Percentiles rank a stretch among this genome's conserved stretches.
phyloP scores from a whole-genome alignment of 2,888 invertebrate genomes.

The Leucophenga montana region DNA sequence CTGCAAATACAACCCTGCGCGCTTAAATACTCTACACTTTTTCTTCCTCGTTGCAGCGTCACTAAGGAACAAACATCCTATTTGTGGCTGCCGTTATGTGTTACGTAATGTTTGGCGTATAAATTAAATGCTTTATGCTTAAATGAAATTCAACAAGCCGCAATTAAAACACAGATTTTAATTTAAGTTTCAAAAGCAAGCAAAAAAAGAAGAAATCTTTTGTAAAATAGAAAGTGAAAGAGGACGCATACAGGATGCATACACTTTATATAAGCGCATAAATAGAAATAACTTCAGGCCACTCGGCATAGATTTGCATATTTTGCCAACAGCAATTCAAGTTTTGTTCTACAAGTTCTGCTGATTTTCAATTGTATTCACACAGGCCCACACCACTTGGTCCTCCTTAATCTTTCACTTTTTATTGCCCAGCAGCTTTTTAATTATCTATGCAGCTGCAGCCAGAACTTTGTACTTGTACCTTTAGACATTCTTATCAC shows the following conservation, averaged over 20 bases:
- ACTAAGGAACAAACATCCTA: no score
- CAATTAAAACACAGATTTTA: slow-evolving; percentile 40
- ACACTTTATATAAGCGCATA: neutral
- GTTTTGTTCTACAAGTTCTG: no score
- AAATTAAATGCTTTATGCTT: slow-evolving; percentile 28
- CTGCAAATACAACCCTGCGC: neutral
- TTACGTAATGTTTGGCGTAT: slow-evolving; percentile 6
- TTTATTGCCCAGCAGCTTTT: neutral
- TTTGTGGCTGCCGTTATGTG: no score
- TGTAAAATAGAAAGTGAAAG: neutral
- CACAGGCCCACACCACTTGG: no score
- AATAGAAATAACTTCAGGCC: slow-evolving; percentile 9
- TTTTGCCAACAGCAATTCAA: slow-evolving; percentile 11
- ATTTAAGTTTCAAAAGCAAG: slow-evolving; percentile 20
- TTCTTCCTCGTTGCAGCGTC: no score
- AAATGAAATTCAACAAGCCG: slow-evolving; percentile 41
- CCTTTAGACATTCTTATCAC: no score
- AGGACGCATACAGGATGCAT: no score
- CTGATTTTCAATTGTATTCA: no score
- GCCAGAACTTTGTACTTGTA: no score
- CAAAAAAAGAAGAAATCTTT: neutral
- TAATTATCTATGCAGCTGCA: slow-evolving; percentile 8
- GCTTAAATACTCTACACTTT: no score
- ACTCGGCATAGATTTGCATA: slow-evolving; percentile 28
- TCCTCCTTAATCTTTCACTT: no score